Base-by-base conservation (phyloP, 2,888 invertebrate genomes). In the Ochropleura plecta region DNA sequence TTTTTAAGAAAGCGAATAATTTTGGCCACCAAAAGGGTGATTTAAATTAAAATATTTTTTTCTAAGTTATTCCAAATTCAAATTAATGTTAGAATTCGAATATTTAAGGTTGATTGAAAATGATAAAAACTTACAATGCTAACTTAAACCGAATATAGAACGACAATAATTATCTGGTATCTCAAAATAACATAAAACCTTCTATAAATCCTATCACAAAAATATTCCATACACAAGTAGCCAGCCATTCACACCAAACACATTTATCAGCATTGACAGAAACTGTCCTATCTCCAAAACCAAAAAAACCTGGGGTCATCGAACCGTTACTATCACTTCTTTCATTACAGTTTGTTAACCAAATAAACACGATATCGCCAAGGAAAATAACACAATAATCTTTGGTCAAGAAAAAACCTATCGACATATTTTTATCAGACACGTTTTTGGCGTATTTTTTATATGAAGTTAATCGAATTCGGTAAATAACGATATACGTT, bases 351-450 rank as follows among this genome's bases (percentile, higher is more conserved):
- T 94, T 94, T 93, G 90, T 91, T 84, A 88, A 85, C 89, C 91
- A 94, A 94, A 95, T 92, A 95, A 94, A 94, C 90, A 94, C 87
- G 95, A 94, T 95, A 95, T 92, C 92, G 88, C 86, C 83, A 91
- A 94, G 92, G 91, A 93, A 94, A 94, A 94, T 92, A 94, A 92
- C 92, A 93, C 92, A 93, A 93, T 94, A 93, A 71, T 94, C 92
- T 91, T 88, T 90, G 85, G 84, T 79, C 94, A 93, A 95, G 91
- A 91, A 88, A 88, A 86, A 88, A 87, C 72, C 72, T 91, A 92
- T 92, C 92, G 89, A 87, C 78, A 80, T 82, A 78, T 91, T 93
- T 92, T 94, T 94, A 93, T 94, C 93, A 89, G 91, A 89, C 89
- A 90, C 92, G 94, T 94, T 93, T 74, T 94, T 93, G 93, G 93